These are phyloP conservation scores for Microcebus jonahi DNA, from an alignment of 2,113 vertebrate species.

Conservation along the genomic window DNA sequence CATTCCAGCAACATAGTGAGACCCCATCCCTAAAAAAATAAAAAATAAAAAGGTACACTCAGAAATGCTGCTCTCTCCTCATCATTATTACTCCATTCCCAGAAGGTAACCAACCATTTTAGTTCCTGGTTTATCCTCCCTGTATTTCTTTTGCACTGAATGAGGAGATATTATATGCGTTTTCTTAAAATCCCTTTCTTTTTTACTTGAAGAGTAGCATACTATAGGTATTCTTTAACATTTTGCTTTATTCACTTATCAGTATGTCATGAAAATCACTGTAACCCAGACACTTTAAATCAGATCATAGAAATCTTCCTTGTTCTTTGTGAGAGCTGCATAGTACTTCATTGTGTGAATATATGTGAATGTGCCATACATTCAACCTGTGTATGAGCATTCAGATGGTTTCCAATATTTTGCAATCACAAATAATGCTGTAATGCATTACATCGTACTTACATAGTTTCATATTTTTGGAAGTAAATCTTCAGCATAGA, in stretches of 20 bases:
- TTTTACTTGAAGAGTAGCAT: neutral
- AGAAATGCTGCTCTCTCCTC: neutral
- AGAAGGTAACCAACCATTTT: neutral
- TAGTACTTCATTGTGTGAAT: neutral
- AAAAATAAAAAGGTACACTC: too few species aligned
- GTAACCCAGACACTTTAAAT: neutral
- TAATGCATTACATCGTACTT: neutral
- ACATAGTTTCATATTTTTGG: neutral
- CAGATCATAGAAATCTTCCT: neutral
- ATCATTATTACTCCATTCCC: neutral
- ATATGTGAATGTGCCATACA: neutral
- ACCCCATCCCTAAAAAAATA: too few species aligned
- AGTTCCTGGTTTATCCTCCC: neutral
- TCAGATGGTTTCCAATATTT: neutral
- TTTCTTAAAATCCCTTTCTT: neutral
- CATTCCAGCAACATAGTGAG: too few species aligned
- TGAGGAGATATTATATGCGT: neutral
- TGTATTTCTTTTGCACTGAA: neutral
- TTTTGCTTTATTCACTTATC: neutral
- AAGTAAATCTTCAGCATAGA: neutral
- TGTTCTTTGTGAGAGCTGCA: neutral
- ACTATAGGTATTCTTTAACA: neutral
- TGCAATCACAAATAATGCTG: neutral
- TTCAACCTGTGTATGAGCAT: neutral
- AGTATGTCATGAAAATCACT: neutral